Evolutionary conservation across 2,888 invertebrate genomes (phyloP).

Genomic region (Blera fallax): DNA sequence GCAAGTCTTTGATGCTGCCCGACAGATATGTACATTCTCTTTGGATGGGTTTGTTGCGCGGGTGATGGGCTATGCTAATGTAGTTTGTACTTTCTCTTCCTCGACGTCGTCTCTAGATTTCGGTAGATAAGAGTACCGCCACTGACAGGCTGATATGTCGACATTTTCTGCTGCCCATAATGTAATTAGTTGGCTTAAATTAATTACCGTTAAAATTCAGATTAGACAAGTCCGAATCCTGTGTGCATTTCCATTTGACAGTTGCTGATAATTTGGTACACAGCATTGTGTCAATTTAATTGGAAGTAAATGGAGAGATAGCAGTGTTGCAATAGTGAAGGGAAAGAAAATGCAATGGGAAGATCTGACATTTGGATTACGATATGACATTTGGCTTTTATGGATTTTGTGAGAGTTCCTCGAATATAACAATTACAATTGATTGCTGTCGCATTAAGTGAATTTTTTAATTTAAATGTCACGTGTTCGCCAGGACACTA

Average conservation of each 20-base stretch:
- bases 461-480: too few species aligned
- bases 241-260: background rate
- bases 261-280: slow-evolving; percentile 10
- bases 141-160: slow-evolving; percentile 43
- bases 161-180: slow-evolving; percentile 8
- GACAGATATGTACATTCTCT: slow-evolving; percentile 33
- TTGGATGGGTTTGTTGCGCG: slow-evolving; percentile 17
- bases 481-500: too few species aligned
- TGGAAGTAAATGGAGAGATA: background rate
- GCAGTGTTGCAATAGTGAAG: background rate
- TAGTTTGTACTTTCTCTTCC: slow-evolving; percentile 56
- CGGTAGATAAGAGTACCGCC: slow-evolving; percentile 18
- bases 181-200: slow-evolving; percentile 44
- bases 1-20: slow-evolving; percentile 53
- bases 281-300: slow-evolving; percentile 1
- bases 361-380: background rate
- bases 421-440: background rate
- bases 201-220: slow-evolving; percentile 52
- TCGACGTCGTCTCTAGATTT: slow-evolving; percentile 26
- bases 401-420: background rate
- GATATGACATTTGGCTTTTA: background rate
- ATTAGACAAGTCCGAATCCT: background rate
- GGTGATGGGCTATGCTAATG: slow-evolving; percentile 59
- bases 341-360: background rate
- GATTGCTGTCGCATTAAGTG: background rate